Conservation (phyloP, 2,113 vertebrate species). For the Myxocyprinus asiaticus region DNA sequence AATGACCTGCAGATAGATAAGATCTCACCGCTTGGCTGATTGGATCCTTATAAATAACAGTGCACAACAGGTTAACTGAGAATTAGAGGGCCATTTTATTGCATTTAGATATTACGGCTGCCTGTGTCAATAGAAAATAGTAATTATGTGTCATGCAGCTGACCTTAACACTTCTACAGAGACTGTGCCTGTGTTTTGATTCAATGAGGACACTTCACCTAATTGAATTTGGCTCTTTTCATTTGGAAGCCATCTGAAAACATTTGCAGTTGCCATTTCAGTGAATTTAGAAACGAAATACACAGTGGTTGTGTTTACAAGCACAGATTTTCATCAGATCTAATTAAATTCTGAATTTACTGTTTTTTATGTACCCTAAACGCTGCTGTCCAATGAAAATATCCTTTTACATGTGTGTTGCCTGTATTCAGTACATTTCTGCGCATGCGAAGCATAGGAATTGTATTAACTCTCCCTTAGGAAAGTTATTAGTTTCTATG, state of each 20-base stretch:
- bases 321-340: not conserved
- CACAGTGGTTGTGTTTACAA: not conserved
- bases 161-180: not conserved
- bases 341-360: not conserved
- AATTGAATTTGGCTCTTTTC: not conserved
- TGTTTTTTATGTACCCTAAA: not conserved
- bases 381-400: too few relatives aligned
- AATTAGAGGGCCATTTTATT: slow-evolving; percentile 66
- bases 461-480: too few relatives aligned
- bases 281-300: not conserved
- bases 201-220: not conserved
- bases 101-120: slow-evolving; percentile 63
- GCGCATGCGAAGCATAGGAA: too few relatives aligned
- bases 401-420: too few relatives aligned
- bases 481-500: too few relatives aligned
- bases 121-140: slow-evolving; percentile 32
- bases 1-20: slow-evolving; percentile 54
- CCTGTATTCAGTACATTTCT: too few relatives aligned
- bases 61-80: slow-evolving; percentile 70
- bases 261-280: not conserved
- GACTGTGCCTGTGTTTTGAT: not conserved
- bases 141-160: not conserved
- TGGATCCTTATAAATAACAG: slow-evolving; percentile 63
- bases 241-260: not conserved
- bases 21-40: slow-evolving; percentile 55